phyloP scores from a whole-genome alignment of 1,140 invertebrate species.

The Watersipora subatra region DNA sequence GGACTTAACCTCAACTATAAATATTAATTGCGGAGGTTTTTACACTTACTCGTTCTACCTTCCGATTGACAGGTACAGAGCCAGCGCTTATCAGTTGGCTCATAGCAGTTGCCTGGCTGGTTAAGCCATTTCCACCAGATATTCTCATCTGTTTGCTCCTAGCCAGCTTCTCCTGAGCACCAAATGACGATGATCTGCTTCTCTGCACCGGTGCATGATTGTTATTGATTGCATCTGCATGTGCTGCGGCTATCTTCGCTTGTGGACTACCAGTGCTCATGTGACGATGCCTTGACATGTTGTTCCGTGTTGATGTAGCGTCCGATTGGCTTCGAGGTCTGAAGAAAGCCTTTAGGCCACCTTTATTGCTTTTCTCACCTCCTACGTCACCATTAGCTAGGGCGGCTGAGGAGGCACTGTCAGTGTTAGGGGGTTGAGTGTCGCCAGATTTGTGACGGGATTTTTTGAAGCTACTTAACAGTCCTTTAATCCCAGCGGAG shows the following conservation, averaged over 20 bases:
- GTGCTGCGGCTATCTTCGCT: not conserved
- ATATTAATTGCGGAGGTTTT: no score
- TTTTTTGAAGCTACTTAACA: no score
- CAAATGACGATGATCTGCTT: not conserved
- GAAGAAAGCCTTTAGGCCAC: not conserved
- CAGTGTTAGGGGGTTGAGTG: constrained; percentile 13
- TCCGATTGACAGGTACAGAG: not conserved
- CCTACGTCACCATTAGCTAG: not conserved
- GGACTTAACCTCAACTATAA: no score
- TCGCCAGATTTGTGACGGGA: constrained; percentile 43
- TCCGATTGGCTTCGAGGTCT: not conserved
- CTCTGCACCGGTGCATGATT: not conserved
- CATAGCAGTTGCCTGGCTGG: not conserved
- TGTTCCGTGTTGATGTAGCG: not conserved
- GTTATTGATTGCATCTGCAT: not conserved
- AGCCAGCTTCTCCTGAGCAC: not conserved
- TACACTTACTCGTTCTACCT: not conserved
- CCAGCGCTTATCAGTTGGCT: not conserved
- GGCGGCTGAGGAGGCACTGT: not conserved
- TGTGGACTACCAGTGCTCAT: not conserved
- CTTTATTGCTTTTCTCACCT: not conserved
- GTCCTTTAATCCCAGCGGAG: constrained; percentile 22
- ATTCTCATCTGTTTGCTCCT: not conserved
- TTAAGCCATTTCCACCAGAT: not conserved
- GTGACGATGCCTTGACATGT: not conserved